Evolutionary conservation across 2,797 vertebrate species (phyloP), one percentile per base, ranked within the genome.

Genomic region (Xenops minutus): DNA sequence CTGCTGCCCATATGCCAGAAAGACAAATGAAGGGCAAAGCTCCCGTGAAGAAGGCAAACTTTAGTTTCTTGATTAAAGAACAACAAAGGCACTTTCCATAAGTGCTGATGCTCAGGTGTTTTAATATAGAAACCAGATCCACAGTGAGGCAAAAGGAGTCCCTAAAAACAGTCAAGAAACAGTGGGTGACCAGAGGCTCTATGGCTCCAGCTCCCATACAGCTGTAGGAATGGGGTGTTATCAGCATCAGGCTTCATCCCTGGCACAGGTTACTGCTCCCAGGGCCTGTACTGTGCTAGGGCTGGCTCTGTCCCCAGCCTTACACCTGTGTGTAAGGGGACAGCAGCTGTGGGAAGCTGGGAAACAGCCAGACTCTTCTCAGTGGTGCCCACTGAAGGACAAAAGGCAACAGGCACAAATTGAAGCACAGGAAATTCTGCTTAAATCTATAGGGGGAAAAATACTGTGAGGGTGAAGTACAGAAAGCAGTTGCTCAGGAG

Each of bases 1-100:
- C 95, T 97, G 96, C 93, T 92, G 88, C 84, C 95, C 96, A 96
- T 97, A 97, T 96, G 95, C 86, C 95, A 92, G 88, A 91, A 91
- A 96, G 96, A 92, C 89, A 96, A 96, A 91, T 89, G 89, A 97
- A 97, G 95, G 96, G 72, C 94, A 96, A 94, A 92, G 52, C 95
- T 81, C 61, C 54, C 0, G 4, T 26, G 63, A 83, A 88, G 79
- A 54, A 78, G 62, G 54, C 24, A 85, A 95, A 93, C 51, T 88
- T 91, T 84, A 36, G 4, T 37, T 89, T 84, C 61, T 87, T 62
- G 24, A 14, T 48, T 85, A 68, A 85, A 83, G 36, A 84, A 41
- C 6, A 43, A 37, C 2, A 17, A 56, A 79, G 71, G 66, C 14
- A 54, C 67, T n/a, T 77, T 67, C 83, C 41, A 19, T 4, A 56